These are phyloP conservation scores for Thumatha senex DNA, from an alignment of 2,888 invertebrate genomes.

Conservation along the genomic window DNA sequence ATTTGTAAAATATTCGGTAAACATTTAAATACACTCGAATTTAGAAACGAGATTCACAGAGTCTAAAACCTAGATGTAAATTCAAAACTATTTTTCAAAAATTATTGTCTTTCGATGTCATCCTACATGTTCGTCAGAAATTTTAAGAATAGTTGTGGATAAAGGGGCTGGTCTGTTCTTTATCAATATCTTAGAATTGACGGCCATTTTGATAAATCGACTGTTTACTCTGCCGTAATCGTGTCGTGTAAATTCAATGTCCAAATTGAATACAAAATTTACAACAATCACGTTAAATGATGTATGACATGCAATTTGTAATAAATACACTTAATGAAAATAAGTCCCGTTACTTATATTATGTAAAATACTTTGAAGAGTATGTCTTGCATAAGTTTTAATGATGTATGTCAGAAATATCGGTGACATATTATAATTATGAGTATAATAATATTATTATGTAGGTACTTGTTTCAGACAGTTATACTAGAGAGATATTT, in stretches of 20 bases:
- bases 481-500: neutral
- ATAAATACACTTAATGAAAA: constrained; percentile 16
- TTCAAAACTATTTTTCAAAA: too few relatives aligned
- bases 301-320: constrained; percentile 17
- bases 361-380: constrained; percentile 14
- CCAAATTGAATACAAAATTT: too few relatives aligned
- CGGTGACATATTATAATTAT: constrained; percentile 10
- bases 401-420: constrained; percentile 18
- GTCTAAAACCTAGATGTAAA: too few relatives aligned
- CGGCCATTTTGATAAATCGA: neutral
- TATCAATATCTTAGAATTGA: constrained; percentile 5
- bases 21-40: too few relatives aligned
- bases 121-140: too few relatives aligned
- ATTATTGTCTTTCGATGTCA: too few relatives aligned
- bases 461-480: neutral
- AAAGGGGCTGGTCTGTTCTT: too few relatives aligned
- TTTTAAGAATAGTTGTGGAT: too few relatives aligned
- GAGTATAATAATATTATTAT: too few relatives aligned
- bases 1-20: too few relatives aligned
- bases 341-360: constrained; percentile 13
- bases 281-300: constrained; percentile 17
- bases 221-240: neutral
- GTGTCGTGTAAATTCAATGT: constrained; percentile 9
- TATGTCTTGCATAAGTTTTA: constrained; percentile 29
- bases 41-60: too few relatives aligned